Percentiles rank a stretch among this genome's conserved stretches.
phyloP scores from a whole-genome alignment of 1,140 invertebrate genomes.

The Zophobas morio region DNA sequence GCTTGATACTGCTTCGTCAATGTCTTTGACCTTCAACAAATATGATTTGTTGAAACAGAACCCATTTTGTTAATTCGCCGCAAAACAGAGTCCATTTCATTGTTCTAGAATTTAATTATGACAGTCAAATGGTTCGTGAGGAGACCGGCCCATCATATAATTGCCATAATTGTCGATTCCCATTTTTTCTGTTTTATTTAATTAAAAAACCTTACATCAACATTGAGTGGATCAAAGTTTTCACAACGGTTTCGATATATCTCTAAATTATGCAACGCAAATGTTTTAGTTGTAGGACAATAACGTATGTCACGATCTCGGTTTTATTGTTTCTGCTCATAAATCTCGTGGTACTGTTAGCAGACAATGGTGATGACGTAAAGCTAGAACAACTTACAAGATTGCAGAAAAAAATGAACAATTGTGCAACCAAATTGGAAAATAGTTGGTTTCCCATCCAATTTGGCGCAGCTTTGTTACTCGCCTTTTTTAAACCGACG shows the following conservation, averaged over 20 bases:
- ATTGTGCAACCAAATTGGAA: constrained; percentile 19
- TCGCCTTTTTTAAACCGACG: too few species aligned
- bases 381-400: neutral
- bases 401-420: constrained; percentile 3
- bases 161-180: too few species aligned
- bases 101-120: constrained; percentile 32
- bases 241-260: neutral
- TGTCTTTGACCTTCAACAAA: constrained; percentile 33
- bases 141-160: constrained; percentile 22
- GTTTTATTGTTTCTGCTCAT: constrained; percentile 15
- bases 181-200: too few species aligned
- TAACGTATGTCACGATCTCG: constrained; percentile 12
- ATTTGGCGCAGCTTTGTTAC: too few species aligned
- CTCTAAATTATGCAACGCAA: constrained; percentile 13
- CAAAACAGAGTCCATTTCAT: constrained; percentile 10
- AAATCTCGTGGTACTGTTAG: constrained; percentile 24
- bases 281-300: neutral
- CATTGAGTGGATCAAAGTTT: neutral
- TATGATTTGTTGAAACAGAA: constrained; percentile 32
- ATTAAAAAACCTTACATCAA: too few species aligned
- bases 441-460: neutral
- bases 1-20: constrained; percentile 32
- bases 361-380: constrained; percentile 23
- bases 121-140: constrained; percentile 28
- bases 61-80: constrained; percentile 17